Evolutionary conservation across 64 coral and sea anemone genomes (phyloP).

Genomic region (Porites australiensis): DNA sequence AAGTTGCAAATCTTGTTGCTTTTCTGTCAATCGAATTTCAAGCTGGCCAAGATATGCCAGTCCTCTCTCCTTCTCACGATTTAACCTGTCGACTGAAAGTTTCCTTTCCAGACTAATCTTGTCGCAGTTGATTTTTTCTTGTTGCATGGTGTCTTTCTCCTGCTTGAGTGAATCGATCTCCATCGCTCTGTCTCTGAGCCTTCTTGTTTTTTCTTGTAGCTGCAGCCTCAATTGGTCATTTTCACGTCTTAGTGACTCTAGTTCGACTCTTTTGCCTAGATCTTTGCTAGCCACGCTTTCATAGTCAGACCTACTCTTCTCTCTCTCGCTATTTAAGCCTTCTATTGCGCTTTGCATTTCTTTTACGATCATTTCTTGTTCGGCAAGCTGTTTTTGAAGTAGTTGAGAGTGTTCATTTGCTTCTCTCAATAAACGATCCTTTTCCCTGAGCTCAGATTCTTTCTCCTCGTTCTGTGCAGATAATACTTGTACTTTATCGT

Average conservation of each 20-base stretch:
- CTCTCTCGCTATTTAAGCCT: neutral
- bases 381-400: slow-evolving; percentile 28
- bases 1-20: slow-evolving; percentile 12
- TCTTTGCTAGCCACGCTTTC: neutral
- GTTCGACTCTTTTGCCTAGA: slow-evolving; percentile 37
- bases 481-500: slow-evolving; percentile 13
- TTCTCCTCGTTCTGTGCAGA: slow-evolving; percentile 12
- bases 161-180: slow-evolving; percentile 20
- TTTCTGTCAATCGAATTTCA: slow-evolving; percentile 57
- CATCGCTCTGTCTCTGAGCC: slow-evolving; percentile 37
- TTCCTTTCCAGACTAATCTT: slow-evolving; percentile 49
- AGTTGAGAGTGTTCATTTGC: neutral
- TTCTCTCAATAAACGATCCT: slow-evolving; percentile 42
- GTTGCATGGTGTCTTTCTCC: slow-evolving; percentile 63
- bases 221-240: slow-evolving; percentile 59
- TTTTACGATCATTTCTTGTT: slow-evolving; percentile 54
- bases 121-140: slow-evolving; percentile 43
- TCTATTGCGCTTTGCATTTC: slow-evolving; percentile 68
- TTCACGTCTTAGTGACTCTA: slow-evolving; percentile 59
- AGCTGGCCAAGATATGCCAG: slow-evolving; percentile 31
- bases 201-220: slow-evolving; percentile 45
- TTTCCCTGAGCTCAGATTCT: slow-evolving; percentile 48
- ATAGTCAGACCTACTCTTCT: neutral
- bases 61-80: slow-evolving; percentile 57
- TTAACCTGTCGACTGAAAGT: slow-evolving; percentile 60